Conservation (phyloP, 2,888 invertebrate genomes). For the Villa cingulata region DNA sequence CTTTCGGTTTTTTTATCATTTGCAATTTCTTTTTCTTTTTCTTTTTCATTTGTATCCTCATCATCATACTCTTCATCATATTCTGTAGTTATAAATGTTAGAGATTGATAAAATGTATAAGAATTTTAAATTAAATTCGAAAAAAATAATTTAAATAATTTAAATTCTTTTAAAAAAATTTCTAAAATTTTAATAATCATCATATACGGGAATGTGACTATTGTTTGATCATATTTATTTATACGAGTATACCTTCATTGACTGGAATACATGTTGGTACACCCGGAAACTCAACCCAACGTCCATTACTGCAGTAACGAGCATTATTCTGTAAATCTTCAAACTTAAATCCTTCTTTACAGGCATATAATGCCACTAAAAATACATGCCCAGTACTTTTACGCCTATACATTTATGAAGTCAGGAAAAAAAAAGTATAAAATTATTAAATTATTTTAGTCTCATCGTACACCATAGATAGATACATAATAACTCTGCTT, state of each 20-base stretch:
- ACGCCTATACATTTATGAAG: constrained; percentile 20
- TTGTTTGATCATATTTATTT: not conserved
- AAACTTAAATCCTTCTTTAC: constrained; percentile 40
- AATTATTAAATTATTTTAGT: no score
- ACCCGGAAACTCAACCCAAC: constrained; percentile 47
- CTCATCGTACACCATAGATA: no score
- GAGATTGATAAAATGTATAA: no score
- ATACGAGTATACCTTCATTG: not conserved
- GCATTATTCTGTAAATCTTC: constrained; percentile 36
- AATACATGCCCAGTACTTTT: constrained; percentile 37
- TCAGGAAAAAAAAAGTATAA: not conserved
- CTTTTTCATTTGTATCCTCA: constrained; percentile 2
- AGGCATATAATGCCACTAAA: constrained; percentile 43
- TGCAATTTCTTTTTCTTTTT: not conserved
- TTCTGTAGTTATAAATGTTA: constrained; percentile 1
- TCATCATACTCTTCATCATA: constrained; percentile 3
- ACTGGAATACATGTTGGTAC: constrained; percentile 38
- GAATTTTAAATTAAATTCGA: no score
- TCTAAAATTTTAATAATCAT: no score
- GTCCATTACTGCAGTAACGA: constrained; percentile 42
- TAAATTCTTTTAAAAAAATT: no score
- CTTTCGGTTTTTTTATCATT: constrained; percentile 1
- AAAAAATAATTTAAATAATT: no score
- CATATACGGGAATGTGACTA: no score
- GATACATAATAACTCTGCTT: no score